These are phyloP conservation scores for Spicauda simplicius DNA, from an alignment of 2,888 invertebrate species.

Conservation along the genomic window DNA sequence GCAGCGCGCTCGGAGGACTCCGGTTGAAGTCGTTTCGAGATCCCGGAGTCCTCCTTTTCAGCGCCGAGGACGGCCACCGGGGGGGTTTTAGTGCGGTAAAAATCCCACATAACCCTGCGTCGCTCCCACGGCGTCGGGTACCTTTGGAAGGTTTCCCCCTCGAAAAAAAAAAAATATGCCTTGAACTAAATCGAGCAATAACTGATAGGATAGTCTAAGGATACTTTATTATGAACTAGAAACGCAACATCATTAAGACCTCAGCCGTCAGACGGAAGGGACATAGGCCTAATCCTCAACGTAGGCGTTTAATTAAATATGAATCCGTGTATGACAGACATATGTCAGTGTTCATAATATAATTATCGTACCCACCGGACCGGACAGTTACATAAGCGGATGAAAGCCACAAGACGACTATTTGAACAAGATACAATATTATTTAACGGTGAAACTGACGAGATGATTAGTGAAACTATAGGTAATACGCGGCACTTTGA, in stretches of 20 bases:
- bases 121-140: too few species aligned
- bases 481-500: constrained; percentile 19
- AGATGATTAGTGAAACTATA: constrained; percentile 32
- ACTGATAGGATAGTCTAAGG: too few species aligned
- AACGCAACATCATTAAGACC: background rate
- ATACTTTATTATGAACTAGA: background rate
- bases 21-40: too few species aligned
- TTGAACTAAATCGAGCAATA: too few species aligned
- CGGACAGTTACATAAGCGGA: constrained; percentile 41
- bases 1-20: too few species aligned
- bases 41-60: too few species aligned
- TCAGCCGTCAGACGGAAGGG: background rate
- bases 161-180: too few species aligned
- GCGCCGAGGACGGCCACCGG: too few species aligned
- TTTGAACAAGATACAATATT: constrained; percentile 37
- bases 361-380: constrained; percentile 39
- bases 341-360: constrained; percentile 39
- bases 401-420: constrained; percentile 43
- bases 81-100: too few species aligned
- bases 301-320: constrained; percentile 21
- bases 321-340: constrained; percentile 37
- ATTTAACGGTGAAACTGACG: constrained; percentile 41
- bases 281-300: constrained; percentile 13
- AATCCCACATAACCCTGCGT: too few species aligned
- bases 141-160: too few species aligned